Evolutionary conservation across 2,797 vertebrate species (phyloP).

Genomic region (Pipistrellus kuhlii): DNA sequence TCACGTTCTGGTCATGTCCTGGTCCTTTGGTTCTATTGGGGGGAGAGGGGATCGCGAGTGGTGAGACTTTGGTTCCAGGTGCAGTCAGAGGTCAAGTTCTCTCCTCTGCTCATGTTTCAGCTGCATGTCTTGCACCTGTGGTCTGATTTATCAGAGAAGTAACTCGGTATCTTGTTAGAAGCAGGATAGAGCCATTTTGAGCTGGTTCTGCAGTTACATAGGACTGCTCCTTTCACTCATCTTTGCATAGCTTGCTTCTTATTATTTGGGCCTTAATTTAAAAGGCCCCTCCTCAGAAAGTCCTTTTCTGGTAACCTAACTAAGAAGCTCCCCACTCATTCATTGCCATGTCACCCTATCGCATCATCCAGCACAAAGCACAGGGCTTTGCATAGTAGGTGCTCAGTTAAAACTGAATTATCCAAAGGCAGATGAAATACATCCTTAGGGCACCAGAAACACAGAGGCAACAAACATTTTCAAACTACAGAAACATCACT

Average conservation of each 20-base stretch:
- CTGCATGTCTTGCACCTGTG: background rate
- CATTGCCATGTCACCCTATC: background rate
- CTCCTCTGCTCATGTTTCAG: background rate
- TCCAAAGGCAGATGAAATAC: background rate
- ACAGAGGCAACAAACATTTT: background rate
- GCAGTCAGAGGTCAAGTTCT: background rate
- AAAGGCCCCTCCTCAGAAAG: background rate
- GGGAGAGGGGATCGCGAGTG: accelerated
- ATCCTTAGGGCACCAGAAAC: background rate
- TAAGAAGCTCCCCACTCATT: background rate
- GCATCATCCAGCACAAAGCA: background rate
- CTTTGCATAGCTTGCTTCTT: background rate
- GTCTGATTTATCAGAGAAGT: background rate
- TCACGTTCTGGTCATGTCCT: background rate
- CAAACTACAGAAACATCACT: background rate
- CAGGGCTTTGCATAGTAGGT: background rate
- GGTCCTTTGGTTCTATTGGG: background rate
- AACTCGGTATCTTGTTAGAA: background rate
- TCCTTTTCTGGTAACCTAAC: background rate
- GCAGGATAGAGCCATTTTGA: background rate
- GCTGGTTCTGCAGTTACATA: background rate
- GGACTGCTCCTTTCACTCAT: background rate
- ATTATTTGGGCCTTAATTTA: background rate
- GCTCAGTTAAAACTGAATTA: background rate
- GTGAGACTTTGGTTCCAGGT: background rate